Conservation (phyloP, 2,888 invertebrate species). For the Tigriopus californicus region DNA sequence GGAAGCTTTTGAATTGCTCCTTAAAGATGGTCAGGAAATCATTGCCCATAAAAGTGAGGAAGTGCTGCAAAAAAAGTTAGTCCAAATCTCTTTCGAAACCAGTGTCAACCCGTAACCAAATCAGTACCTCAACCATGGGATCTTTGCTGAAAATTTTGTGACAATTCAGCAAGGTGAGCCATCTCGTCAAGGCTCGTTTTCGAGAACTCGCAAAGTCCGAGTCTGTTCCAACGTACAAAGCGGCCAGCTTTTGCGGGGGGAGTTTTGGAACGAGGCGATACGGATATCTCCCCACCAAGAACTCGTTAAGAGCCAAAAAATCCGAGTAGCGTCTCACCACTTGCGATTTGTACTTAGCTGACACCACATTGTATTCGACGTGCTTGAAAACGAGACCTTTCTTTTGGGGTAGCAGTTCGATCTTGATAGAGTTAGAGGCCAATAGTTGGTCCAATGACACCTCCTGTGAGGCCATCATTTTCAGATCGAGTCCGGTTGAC, state of each 20-base stretch:
- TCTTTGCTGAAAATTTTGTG: background rate
- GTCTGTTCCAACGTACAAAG: background rate
- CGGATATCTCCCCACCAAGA: background rate
- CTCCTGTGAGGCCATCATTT: too few relatives aligned
- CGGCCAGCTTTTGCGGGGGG: background rate
- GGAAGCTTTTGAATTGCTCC: too few relatives aligned
- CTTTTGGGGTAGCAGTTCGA: background rate
- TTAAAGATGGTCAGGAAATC: too few relatives aligned
- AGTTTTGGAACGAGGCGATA: slow-evolving; percentile 5
- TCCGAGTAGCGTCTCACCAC: background rate
- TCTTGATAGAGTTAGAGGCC: too few relatives aligned
- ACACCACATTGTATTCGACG: background rate
- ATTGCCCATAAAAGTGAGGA: too few relatives aligned
- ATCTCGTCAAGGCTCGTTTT: background rate
- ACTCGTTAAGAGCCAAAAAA: background rate
- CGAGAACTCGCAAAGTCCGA: background rate
- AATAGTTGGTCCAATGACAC: too few relatives aligned
- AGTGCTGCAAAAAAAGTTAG: too few relatives aligned
- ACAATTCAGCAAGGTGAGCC: background rate
- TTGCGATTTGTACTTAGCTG: slow-evolving; percentile 1
- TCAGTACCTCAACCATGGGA: background rate
- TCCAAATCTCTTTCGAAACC: too few relatives aligned
- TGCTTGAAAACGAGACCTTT: background rate
- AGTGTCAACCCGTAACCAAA: too few relatives aligned
- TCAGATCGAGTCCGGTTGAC: too few relatives aligned